Percentiles rank a stretch among this genome's conserved stretches.
phyloP scores from a whole-genome alignment of 2,888 invertebrate species.

The Nomada fucata region DNA sequence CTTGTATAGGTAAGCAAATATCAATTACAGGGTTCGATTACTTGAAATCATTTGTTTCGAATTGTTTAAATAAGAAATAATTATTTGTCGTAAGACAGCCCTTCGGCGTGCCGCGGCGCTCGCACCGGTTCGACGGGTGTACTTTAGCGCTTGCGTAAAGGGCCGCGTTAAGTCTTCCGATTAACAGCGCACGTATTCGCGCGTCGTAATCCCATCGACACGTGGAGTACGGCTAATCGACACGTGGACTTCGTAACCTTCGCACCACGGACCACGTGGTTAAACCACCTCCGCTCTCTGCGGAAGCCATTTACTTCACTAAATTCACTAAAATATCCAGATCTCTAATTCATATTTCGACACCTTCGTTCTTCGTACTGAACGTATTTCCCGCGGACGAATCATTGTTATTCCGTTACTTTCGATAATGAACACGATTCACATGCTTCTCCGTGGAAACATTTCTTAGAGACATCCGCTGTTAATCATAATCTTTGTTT shows the following conservation, averaged over 20 bases:
- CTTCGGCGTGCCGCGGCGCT: conserved; percentile 18
- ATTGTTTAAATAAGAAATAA: too few species aligned
- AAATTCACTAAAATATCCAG: conserved; percentile 11
- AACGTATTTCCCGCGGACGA: conserved; percentile 2
- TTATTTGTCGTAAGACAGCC: conserved; percentile 27
- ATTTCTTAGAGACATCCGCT: background rate
- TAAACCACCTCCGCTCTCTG: background rate
- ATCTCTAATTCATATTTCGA: background rate
- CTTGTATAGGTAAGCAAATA: too few species aligned
- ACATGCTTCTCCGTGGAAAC: conserved; percentile 18
- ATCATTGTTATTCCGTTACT: conserved; percentile 14
- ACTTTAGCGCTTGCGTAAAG: conserved; percentile 64
- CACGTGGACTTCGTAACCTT: conserved; percentile 66
- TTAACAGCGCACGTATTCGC: conserved; percentile 46
- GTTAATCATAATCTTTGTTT: conserved; percentile 13
- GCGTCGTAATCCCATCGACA: conserved; percentile 44
- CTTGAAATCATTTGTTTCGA: too few species aligned
- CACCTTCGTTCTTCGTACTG: conserved; percentile 17
- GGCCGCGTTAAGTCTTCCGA: conserved; percentile 48
- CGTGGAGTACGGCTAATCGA: conserved; percentile 57
- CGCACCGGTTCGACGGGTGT: conserved; percentile 49
- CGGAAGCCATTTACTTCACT: background rate
- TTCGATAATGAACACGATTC: conserved; percentile 16
- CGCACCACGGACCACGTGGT: conserved; percentile 51
- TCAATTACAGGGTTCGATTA: too few species aligned